Evolutionary conservation across 2,888 invertebrate genomes (phyloP).

Genomic region (Thecocarcelia acutangulata): DNA sequence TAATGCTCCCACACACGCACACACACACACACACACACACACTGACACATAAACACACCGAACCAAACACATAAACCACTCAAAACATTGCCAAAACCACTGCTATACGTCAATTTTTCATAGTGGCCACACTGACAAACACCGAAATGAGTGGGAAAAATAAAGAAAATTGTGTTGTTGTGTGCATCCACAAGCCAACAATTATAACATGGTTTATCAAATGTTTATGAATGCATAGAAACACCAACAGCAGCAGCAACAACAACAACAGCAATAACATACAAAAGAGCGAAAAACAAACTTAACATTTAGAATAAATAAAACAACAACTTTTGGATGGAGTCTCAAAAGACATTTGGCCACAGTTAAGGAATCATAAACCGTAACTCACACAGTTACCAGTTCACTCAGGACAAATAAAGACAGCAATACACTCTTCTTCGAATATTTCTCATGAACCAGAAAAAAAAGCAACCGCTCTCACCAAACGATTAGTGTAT

Average conservation of each 20-base stretch:
- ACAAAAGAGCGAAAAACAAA: no score
- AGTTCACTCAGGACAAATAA: constrained; percentile 39
- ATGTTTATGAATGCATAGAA: constrained; percentile 58
- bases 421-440: constrained; percentile 56
- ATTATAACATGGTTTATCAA: constrained; percentile 69
- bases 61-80: constrained; percentile 32
- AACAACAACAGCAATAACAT: no score
- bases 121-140: constrained; percentile 70
- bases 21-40: constrained; percentile 10
- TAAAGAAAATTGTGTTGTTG: constrained; percentile 52
- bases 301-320: constrained; percentile 4
- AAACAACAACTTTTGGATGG: constrained; percentile 41
- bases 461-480: constrained; percentile 9
- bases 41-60: constrained; percentile 18
- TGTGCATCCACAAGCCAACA: constrained; percentile 65
- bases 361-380: constrained; percentile 45
- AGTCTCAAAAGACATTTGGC: constrained; percentile 55
- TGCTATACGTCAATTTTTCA: constrained; percentile 68
- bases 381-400: background rate
- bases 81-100: constrained; percentile 64
- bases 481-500: constrained; percentile 9
- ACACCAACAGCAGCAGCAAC: constrained; percentile 21
- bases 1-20: constrained; percentile 47
- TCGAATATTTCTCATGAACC: no score
- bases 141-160: constrained; percentile 64